Evolutionary conservation across 2,113 vertebrate species (phyloP).

Genomic region (Sturnira hondurensis): DNA sequence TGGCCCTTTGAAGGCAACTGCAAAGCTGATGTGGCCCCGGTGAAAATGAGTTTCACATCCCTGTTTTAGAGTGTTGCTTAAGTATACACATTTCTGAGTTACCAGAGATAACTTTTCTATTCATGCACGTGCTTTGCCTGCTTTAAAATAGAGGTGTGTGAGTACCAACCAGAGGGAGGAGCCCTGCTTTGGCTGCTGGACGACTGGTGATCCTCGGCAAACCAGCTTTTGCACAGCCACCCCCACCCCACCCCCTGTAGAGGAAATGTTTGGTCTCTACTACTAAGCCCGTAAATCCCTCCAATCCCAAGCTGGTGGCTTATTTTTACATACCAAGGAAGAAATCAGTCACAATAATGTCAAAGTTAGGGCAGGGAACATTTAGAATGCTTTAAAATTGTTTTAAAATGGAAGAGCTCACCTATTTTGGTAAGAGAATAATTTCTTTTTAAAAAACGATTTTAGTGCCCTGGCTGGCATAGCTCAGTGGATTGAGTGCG

Average conservation of each 20-base stretch:
- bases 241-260: too few relatives aligned
- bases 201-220: background rate
- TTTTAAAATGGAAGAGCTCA: slow-evolving; percentile 18
- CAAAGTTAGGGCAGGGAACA: background rate
- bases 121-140: background rate
- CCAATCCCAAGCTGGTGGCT: background rate
- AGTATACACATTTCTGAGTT: background rate
- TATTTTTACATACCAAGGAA: slow-evolving; percentile 10
- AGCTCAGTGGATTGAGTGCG: too few relatives aligned
- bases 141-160: background rate
- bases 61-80: background rate
- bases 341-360: background rate
- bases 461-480: too few relatives aligned
- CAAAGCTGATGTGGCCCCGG: too few relatives aligned
- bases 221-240: background rate
- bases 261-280: background rate
- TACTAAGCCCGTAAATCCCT: background rate
- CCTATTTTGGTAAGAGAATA: background rate
- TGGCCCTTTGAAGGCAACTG: too few relatives aligned
- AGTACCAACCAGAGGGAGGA: background rate
- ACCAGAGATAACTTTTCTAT: background rate
- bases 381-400: background rate
- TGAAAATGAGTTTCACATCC: too few relatives aligned
- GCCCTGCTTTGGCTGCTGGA: background rate
- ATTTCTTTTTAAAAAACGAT: background rate